Evolutionary conservation across 2,113 vertebrate species (phyloP).

Genomic region (Electrona antarctica): DNA sequence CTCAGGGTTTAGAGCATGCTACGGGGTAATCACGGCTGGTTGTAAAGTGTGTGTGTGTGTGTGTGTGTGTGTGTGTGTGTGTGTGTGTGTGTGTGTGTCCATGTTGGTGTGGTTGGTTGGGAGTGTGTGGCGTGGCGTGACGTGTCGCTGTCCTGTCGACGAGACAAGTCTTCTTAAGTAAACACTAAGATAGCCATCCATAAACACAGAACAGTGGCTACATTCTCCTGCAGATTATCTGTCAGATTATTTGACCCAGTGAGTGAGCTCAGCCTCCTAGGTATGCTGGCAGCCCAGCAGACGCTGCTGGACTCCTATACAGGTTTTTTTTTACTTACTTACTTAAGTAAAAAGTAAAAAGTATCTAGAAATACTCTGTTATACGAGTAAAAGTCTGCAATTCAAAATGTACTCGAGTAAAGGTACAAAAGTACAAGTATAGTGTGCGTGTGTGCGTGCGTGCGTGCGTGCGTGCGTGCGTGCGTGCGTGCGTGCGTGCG

Average conservation of each 20-base stretch:
- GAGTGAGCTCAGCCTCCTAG: constrained; percentile 38
- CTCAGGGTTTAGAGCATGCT: constrained; percentile 30
- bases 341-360: too few relatives aligned
- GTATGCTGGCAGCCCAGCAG: constrained; percentile 27
- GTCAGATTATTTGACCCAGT: constrained; percentile 64
- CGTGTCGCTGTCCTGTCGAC: constrained; percentile 37
- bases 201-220: constrained; percentile 59
- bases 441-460: too few relatives aligned
- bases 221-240: constrained; percentile 71
- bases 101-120: background rate
- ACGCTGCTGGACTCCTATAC: constrained; percentile 12
- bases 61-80: too few relatives aligned
- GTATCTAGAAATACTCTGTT: too few relatives aligned
- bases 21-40: constrained; percentile 32
- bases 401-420: too few relatives aligned
- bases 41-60: background rate
- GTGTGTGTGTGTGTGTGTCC: background rate
- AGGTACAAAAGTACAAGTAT: too few relatives aligned
- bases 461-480: too few relatives aligned
- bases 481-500: too few relatives aligned
- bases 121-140: background rate
- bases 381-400: too few relatives aligned
- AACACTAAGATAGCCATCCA: constrained; percentile 69
- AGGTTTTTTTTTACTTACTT: too few relatives aligned
- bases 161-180: constrained; percentile 63